Evolutionary conservation across 2,113 vertebrate genomes (phyloP), one percentile per base, ranked within the genome.

Genomic region (Excalfactoria chinensis): DNA sequence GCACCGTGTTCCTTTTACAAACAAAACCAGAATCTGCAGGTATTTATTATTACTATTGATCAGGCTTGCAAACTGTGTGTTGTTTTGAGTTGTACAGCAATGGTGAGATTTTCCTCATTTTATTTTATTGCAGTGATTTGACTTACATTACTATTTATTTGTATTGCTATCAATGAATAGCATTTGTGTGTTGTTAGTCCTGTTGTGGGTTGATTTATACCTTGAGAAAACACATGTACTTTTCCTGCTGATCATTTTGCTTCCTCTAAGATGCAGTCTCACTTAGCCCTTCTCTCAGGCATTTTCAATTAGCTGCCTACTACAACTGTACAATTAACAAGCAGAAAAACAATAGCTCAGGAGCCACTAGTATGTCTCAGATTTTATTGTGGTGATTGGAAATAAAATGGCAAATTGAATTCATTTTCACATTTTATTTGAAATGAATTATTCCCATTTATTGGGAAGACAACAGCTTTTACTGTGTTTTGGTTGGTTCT

Each of bases 181-280:
- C 53, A 72, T 72, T 66, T 75, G 46, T 16, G 8, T 43, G 22
- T 13, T 2, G 0, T 56, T 79, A 60, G 9, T 48, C 91, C 84
- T 86, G 30, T 55, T 78, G 51, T 91, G 86, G 88, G 26, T 63
- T 89, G 88, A 70, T 87, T 93, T 88, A 68, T 68, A 59, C 34
- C 51, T 73, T 84, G 28, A 84, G 32, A 86, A 93, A 63, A 40
- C 35, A 2, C 0, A 15, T 25, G 32, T n/a, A 19, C 4, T 35
- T 22, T 0, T 5, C 6, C 21, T 13, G 9, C 23, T 83, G 20
- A 20, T 91, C 80, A 18, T 92, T 94, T 86, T 67, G 35, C 23
- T 74, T 66, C 37, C 21, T 28, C 26, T 68, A 5, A 81, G 58
- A 44, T 56, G 19, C 46, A 70, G 46, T 11, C 40, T 72, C 25